Base-by-base conservation (phyloP, 2,113 vertebrate species). In the Anser cygnoides region DNA sequence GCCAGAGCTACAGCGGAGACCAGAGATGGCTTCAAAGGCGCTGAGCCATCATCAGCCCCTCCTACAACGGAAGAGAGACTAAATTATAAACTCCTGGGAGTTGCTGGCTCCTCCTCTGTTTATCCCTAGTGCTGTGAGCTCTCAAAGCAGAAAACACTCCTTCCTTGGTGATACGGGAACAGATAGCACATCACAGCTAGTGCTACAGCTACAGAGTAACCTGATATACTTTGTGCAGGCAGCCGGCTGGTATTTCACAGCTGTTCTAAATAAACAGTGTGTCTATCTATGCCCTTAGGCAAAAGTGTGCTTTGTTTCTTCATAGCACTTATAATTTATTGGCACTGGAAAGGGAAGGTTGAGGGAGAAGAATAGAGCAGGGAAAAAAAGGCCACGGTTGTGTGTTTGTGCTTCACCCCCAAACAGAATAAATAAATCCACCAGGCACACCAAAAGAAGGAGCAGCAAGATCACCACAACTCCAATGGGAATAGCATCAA, bases 1-100 rank as follows among this genome's bases (percentile, higher is more conserved):
- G 90, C 17, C 50, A 70, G 39, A 87, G 44, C 35, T 65, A 41
- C n/a, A 44, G n/a, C 65, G 59, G 76, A 88, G 65, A 77, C 55
- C 35, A 88, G 52, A 90, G 31, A 11, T 57, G 79, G 6, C 66
- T 89, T 96, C 68, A 91, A 94, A 97, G 50, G 13, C 15, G 15
- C 70, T 72, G 49, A 54, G 65, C 46, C 61, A 63, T 6, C 41
- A 41, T 20, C 26, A 23, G 59, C 28, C 25, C 22, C 21, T 72
- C 41, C 65, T 46, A 71, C 33, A 78, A 57, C 90, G 35, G 29
- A 94, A 54, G 31, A 70, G 3, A 89, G 39, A 68, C 46, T 75
- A 75, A 88, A 77, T 78, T 84, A 46, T 86, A 81, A 92, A 86
- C 29, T 55, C 70, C 19, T 92, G 85, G 18, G 55, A 74, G 43